Conservation (phyloP, 2,888 invertebrate genomes). For the Melipona bicolor region DNA sequence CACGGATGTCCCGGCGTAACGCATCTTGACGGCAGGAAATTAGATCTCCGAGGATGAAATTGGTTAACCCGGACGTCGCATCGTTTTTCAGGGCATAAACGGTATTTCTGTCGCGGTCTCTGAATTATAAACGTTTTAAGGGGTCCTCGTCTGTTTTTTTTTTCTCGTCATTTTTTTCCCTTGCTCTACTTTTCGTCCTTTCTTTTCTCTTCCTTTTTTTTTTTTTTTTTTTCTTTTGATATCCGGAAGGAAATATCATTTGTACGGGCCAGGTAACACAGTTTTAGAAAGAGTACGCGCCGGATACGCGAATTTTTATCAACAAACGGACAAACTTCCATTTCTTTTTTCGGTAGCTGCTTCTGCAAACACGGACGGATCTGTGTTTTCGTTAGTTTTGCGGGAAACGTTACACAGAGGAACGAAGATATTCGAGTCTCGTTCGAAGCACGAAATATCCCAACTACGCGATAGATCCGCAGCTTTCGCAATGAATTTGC, state of each 20-base stretch:
- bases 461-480: constrained; percentile 23
- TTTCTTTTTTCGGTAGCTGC: background rate
- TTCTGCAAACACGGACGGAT: too few species aligned
- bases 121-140: constrained; percentile 36
- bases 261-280: background rate
- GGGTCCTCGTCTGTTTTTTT: background rate
- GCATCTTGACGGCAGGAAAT: constrained; percentile 77
- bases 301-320: background rate
- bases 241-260: constrained; percentile 12
- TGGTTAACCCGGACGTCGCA: constrained; percentile 69
- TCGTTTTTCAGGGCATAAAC: constrained; percentile 56
- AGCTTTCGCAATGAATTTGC: constrained; percentile 10
- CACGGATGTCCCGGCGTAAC: constrained; percentile 68
- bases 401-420: background rate
- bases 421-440: background rate
- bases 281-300: background rate
- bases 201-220: background rate
- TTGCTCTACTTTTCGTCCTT: too few species aligned
- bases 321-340: background rate
- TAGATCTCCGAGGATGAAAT: constrained; percentile 77
- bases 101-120: constrained; percentile 37
- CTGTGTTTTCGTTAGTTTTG: background rate
- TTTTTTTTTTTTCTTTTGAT: background rate
- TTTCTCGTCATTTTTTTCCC: background rate
- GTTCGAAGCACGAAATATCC: constrained; percentile 19